Percentiles rank a stretch among this genome's conserved stretches.
Conservation (phyloP, 2,888 invertebrate genomes). For the Mylabris sibirica region DNA sequence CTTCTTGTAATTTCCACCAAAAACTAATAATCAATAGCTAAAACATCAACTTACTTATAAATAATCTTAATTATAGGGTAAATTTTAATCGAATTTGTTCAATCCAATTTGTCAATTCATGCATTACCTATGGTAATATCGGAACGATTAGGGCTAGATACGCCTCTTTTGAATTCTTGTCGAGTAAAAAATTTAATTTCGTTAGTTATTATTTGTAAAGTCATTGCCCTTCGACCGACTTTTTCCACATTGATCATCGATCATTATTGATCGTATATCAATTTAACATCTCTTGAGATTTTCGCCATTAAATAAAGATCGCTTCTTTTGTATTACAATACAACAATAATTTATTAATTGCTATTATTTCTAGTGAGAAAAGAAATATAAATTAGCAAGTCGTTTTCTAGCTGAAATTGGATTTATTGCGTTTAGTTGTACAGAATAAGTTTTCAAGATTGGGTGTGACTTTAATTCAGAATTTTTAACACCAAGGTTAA, state of each 20-base stretch:
- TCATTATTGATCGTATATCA: background rate
- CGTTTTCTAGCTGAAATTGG: background rate
- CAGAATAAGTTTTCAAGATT: background rate
- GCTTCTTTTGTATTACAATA: too few relatives aligned
- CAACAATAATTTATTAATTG: background rate
- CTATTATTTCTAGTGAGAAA: background rate
- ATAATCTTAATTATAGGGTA: constrained; percentile 16
- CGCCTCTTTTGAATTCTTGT: background rate
- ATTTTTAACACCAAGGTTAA: constrained; percentile 15
- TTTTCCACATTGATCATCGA: background rate
- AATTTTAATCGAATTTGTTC: background rate
- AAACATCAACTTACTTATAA: constrained; percentile 25
- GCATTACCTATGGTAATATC: constrained; percentile 7
- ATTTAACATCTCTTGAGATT: background rate
- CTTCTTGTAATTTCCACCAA: constrained; percentile 30
- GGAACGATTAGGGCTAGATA: background rate
- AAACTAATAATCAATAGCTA: constrained; percentile 20
- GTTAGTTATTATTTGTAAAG: background rate
- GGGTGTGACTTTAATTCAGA: constrained; percentile 3
- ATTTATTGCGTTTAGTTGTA: background rate
- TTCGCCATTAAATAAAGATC: background rate
- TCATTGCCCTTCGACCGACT: constrained; percentile 10
- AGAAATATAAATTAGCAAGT: constrained; percentile 2
- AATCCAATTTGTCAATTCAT: background rate
- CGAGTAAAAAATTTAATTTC: background rate